These are phyloP conservation scores for Heteronetta atricapilla DNA, from an alignment of 2,113 vertebrate genomes.

Conservation along the genomic window DNA sequence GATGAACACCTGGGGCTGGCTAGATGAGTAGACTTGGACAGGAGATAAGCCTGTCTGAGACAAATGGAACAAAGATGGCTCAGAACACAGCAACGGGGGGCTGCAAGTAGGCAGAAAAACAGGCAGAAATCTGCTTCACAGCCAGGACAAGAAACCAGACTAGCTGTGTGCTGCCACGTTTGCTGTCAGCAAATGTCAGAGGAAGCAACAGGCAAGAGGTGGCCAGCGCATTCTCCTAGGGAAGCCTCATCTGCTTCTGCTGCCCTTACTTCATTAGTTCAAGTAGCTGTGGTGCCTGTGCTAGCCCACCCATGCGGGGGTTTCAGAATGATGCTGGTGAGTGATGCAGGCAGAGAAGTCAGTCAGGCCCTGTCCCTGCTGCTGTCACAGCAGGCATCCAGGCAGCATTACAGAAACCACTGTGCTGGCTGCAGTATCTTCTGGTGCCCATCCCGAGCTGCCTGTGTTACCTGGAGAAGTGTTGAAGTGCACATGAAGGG, in stretches of 20 bases:
- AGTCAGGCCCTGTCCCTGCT: neutral
- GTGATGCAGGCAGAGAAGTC: neutral
- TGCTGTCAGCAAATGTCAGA: neutral
- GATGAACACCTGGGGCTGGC: neutral
- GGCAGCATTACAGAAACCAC: no score
- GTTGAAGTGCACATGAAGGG: neutral
- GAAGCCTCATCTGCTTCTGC: neutral
- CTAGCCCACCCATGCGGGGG: neutral
- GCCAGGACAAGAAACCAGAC: neutral
- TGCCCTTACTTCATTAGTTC: neutral
- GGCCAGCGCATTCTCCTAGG: neutral
- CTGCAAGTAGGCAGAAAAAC: neutral
- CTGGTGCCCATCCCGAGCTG: neutral
- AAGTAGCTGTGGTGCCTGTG: neutral
- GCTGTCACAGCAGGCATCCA: neutral
- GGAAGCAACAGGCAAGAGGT: neutral
- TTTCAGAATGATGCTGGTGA: neutral
- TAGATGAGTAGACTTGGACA: neutral
- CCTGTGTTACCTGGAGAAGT: neutral
- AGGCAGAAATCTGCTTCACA: neutral
- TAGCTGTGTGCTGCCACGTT: neutral
- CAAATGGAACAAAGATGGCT: neutral
- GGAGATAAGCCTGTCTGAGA: neutral
- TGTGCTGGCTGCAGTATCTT: neutral
- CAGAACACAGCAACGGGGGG: neutral